phyloP scores from a whole-genome alignment of 2,888 invertebrate species.

The Sarcophaga carnaria region DNA sequence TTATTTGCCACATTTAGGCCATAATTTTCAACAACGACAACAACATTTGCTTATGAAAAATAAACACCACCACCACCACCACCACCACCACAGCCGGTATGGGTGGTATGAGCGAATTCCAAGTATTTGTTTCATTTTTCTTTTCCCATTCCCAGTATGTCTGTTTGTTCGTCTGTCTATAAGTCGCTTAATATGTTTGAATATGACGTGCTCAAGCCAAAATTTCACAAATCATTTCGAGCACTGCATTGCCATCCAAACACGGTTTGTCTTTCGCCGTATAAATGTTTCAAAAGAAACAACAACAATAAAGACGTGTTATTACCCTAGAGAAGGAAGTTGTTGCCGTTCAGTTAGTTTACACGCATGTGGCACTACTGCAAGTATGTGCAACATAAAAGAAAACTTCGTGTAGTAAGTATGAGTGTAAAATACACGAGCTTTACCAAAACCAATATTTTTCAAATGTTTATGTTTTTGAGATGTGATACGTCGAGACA shows the following conservation, averaged over 20 bases:
- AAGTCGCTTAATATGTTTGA: constrained; percentile 58
- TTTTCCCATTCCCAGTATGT: neutral
- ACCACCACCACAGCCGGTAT: neutral
- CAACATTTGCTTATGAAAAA: neutral
- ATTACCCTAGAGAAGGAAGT: constrained; percentile 31
- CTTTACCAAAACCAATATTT: constrained; percentile 74
- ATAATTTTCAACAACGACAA: constrained; percentile 55
- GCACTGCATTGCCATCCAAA: constrained; percentile 73
- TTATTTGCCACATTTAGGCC: constrained; percentile 60
- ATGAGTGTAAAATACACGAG: constrained; percentile 74
- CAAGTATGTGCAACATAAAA: neutral
- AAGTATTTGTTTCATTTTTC: constrained; percentile 44
- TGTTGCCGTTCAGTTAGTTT: neutral
- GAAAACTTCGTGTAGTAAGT: neutral
- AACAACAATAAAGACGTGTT: constrained; percentile 47
- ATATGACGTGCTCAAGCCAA: constrained; percentile 65
- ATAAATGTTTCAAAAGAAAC: constrained; percentile 36
- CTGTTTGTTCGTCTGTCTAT: constrained; percentile 12
- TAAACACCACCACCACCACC: neutral
- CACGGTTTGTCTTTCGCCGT: constrained; percentile 42
- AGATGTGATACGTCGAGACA: constrained; percentile 77
- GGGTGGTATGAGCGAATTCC: constrained; percentile 14
- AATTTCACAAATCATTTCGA: constrained; percentile 79
- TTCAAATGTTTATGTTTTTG: constrained; percentile 78
- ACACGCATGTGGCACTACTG: constrained; percentile 22